A percentile compares a stretch with the other conserved stretches of the same genome.
Evolutionary conservation across 2,797 vertebrate genomes (phyloP).

Genomic region (Alouatta caraya): DNA sequence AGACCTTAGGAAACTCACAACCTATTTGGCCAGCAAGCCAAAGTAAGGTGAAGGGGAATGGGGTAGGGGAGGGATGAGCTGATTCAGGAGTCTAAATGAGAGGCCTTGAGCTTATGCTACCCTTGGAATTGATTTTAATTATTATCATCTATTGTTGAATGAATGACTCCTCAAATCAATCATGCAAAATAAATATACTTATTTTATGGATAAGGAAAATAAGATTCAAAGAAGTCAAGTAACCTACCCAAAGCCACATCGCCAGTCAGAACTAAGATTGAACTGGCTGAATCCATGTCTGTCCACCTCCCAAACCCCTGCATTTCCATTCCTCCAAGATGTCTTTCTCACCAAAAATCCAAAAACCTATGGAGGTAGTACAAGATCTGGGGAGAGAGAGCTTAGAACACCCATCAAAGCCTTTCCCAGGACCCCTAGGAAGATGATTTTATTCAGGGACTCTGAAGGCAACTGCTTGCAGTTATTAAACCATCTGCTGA

Average conservation of each 20-base stretch:
- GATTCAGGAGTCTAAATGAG: background rate
- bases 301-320: background rate
- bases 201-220: background rate
- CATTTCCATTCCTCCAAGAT: background rate
- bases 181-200: background rate
- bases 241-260: conserved; percentile 10
- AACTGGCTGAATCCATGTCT: background rate
- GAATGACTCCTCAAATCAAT: background rate
- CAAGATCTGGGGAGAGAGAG: background rate
- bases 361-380: background rate
- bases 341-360: background rate
- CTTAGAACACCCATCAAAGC: conserved; percentile 2
- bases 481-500: conserved; percentile 1
- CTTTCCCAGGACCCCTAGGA: background rate
- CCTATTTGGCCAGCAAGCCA: conserved; percentile 93
- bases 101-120: background rate
- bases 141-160: background rate
- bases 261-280: background rate
- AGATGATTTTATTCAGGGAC: conserved; percentile 12
- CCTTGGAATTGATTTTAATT: conserved; percentile 40
- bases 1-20: conserved; percentile 91
- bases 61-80: too few relatives aligned
- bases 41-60: conserved; percentile 84
- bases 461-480: background rate
- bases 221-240: conserved; percentile 31